A percentile compares a stretch with the other conserved stretches of the same genome.
These are phyloP conservation scores for Perithous albicinctus DNA, from an alignment of 2,888 invertebrate species.

Conservation along the genomic window DNA sequence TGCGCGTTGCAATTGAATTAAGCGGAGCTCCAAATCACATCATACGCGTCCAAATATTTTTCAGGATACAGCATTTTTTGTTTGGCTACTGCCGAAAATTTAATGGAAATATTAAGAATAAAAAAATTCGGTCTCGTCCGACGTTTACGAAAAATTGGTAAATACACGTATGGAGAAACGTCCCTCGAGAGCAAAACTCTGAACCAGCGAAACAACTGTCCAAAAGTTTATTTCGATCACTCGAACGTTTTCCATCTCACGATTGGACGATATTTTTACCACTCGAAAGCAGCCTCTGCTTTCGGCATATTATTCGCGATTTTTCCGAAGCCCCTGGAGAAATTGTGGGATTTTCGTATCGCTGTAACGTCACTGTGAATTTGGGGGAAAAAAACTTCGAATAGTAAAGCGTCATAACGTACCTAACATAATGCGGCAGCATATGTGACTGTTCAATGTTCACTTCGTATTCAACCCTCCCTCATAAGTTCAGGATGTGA, in stretches of 20 bases:
- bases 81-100: not conserved
- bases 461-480: slow-evolving; percentile 23
- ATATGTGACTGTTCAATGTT: slow-evolving; percentile 24
- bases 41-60: not conserved
- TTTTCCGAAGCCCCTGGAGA: slow-evolving; percentile 81
- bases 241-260: not conserved
- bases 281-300: slow-evolving; percentile 59
- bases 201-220: slow-evolving; percentile 63
- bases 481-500: slow-evolving; percentile 38
- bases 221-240: slow-evolving; percentile 13
- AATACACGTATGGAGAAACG: slow-evolving; percentile 68
- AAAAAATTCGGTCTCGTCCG: not conserved
- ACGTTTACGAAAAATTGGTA: slow-evolving; percentile 71
- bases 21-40: not conserved
- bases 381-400: slow-evolving; percentile 67
- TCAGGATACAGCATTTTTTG: not conserved
- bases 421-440: slow-evolving; percentile 59
- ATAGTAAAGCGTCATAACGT: slow-evolving; percentile 69
- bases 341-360: slow-evolving; percentile 81
- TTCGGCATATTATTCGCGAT: slow-evolving; percentile 80
- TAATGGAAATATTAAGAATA: slow-evolving; percentile 9
- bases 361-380: slow-evolving; percentile 76
- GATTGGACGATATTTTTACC: slow-evolving; percentile 73
- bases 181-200: slow-evolving; percentile 70
- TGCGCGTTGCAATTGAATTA: not conserved